These are phyloP conservation scores for Callospermophilus lateralis DNA, from an alignment of 2,113 vertebrate species.

Conservation along the genomic window DNA sequence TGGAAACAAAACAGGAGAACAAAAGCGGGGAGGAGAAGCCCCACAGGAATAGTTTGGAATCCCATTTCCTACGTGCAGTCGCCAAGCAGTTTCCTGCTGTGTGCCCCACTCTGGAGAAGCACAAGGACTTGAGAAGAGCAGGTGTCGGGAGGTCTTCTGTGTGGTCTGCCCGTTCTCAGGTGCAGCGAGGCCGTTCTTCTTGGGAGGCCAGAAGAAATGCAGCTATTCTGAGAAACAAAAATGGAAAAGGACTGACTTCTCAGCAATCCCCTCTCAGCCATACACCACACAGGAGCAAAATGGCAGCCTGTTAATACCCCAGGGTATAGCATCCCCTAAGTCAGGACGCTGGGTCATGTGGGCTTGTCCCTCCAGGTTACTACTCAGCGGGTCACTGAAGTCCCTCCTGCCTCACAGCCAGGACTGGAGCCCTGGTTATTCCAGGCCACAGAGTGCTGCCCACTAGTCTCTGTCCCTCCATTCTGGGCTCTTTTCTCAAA, in stretches of 20 bases:
- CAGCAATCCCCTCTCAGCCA: neutral
- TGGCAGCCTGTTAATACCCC: neutral
- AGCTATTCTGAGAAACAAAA: conserved; percentile 8
- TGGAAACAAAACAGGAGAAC: conserved; percentile 74
- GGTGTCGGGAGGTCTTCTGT: conserved; percentile 39
- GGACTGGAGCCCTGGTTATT: neutral
- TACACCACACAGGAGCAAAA: neutral
- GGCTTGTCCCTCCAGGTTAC: neutral
- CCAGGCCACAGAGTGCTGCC: neutral
- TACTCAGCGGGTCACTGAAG: neutral
- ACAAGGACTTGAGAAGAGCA: conserved; percentile 12
- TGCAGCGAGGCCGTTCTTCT: neutral
- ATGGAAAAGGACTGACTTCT: neutral
- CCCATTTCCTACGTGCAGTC: conserved; percentile 73
- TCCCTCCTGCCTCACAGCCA: neutral
- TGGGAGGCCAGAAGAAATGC: neutral
- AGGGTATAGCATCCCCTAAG: fast-evolving
- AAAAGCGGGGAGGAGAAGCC: conserved; percentile 42
- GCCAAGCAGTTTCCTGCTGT: conserved; percentile 68
- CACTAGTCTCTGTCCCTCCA: neutral
- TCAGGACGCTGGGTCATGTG: neutral
- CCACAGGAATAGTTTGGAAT: conserved; percentile 53
- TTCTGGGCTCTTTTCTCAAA: neutral
- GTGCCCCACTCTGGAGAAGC: neutral
- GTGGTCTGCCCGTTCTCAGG: conserved; percentile 36